Percentiles rank a stretch among this genome's conserved stretches.
Conservation (phyloP, 1,140 invertebrate species). For the Pogonognathellus flavescens region DNA sequence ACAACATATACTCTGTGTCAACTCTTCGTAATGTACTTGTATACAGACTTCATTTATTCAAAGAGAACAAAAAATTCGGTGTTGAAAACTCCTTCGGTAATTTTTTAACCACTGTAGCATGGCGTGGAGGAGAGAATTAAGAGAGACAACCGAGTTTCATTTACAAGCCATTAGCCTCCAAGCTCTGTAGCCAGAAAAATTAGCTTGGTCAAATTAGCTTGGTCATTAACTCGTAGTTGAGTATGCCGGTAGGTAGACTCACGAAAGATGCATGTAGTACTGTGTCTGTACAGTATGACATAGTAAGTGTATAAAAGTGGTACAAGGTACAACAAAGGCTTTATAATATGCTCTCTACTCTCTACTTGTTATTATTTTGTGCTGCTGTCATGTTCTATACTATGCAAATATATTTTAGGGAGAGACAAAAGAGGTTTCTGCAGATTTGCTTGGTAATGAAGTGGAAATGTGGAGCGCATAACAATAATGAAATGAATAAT, state of each 20-base stretch:
- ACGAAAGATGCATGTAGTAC: background rate
- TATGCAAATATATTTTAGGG: background rate
- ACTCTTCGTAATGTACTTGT: background rate
- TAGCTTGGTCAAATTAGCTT: conserved; percentile 39
- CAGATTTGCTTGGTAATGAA: conserved; percentile 58
- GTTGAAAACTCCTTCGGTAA: conserved; percentile 28
- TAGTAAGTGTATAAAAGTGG: background rate
- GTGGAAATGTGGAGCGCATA: conserved; percentile 59
- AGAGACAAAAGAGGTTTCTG: conserved; percentile 54
- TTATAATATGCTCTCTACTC: no score
- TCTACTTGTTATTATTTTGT: background rate
- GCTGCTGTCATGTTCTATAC: background rate
- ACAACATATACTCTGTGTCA: background rate
- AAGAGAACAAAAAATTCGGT: conserved; percentile 14
- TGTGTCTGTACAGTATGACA: background rate
- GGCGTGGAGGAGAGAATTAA: conserved; percentile 21
- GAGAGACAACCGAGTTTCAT: conserved; percentile 52
- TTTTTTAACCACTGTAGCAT: conserved; percentile 46
- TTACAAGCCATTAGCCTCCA: conserved; percentile 59
- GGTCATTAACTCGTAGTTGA: conserved; percentile 26
- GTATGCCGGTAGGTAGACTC: background rate
- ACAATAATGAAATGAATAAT: conserved; percentile 54
- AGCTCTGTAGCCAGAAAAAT: conserved; percentile 25
- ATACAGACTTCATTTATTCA: background rate
- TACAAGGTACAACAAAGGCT: no score